Evolutionary conservation across 2,113 vertebrate genomes (phyloP).

Genomic region (Dasyornis broadbenti): DNA sequence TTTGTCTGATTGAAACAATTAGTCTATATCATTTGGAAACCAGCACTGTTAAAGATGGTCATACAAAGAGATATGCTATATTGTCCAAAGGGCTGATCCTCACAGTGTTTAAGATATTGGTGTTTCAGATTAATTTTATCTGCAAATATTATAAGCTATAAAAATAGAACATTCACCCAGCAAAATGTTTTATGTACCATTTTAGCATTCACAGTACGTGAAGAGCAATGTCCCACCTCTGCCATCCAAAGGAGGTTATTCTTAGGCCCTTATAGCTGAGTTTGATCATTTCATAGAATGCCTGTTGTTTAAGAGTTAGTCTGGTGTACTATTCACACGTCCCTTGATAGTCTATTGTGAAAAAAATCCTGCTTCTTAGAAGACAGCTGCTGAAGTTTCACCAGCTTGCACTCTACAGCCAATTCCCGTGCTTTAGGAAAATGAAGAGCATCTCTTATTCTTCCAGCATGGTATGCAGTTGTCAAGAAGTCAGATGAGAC

Average conservation of each 20-base stretch:
- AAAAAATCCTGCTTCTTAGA: background rate
- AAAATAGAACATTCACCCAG: background rate
- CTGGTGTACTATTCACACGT: background rate
- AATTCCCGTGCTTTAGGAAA: slow-evolving; percentile 45
- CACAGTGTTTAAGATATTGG: background rate
- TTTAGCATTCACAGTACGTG: background rate
- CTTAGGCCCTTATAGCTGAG: slow-evolving; percentile 28
- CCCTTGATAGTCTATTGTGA: slow-evolving; percentile 33
- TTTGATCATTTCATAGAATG: slow-evolving; percentile 33
- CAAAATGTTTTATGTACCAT: background rate
- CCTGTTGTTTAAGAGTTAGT: slow-evolving; percentile 31
- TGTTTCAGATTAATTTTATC: background rate
- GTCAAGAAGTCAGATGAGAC: slow-evolving; percentile 28
- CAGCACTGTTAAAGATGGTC: background rate
- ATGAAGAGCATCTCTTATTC: slow-evolving; percentile 23
- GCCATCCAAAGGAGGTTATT: slow-evolving; percentile 22
- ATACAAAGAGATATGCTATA: background rate
- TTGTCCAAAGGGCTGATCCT: background rate
- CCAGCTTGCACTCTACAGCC: slow-evolving; percentile 8
- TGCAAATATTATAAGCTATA: background rate
- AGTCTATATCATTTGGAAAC: background rate
- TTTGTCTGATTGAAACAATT: slow-evolving; percentile 28
- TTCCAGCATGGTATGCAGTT: slow-evolving; percentile 10
- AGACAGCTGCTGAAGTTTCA: slow-evolving; percentile 60
- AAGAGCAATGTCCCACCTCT: background rate